Conservation (phyloP, 2,797 vertebrate species). For the Morus bassanus region DNA sequence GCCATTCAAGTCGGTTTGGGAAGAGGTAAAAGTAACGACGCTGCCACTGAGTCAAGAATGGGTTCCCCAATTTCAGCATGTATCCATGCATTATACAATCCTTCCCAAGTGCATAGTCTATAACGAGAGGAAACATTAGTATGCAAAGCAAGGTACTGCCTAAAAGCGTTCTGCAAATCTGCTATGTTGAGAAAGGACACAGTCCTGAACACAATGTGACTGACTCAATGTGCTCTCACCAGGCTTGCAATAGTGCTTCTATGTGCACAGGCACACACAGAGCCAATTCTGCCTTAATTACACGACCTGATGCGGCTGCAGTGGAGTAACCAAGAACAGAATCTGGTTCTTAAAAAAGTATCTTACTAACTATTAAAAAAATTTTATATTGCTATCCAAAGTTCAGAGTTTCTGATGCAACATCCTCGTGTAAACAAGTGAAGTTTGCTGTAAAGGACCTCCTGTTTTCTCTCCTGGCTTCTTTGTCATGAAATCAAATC, state of each 20-base stretch:
- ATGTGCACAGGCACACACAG: background rate
- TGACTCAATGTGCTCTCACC: rapidly evolving
- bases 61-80: constrained; percentile 96
- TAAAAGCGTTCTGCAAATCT: rapidly evolving
- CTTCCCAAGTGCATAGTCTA: constrained; percentile 95
- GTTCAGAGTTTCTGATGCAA: background rate
- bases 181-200: rapidly evolving
- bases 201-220: rapidly evolving
- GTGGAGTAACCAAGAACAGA: background rate
- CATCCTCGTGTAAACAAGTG: background rate
- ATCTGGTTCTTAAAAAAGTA: background rate
- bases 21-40: constrained; percentile 98
- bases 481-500: background rate
- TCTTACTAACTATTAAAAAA: background rate
- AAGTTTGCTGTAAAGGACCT: background rate
- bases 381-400: background rate
- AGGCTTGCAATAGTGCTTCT: background rate
- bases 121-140: rapidly evolving
- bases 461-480: background rate
- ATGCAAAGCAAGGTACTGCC: rapidly evolving
- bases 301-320: background rate
- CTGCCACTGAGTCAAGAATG: constrained; percentile 97
- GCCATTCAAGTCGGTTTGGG: constrained; percentile 98
- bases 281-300: background rate
- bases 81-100: constrained; percentile 97